Conservation (phyloP, 2,888 invertebrate genomes). For the Homarus gammarus region DNA sequence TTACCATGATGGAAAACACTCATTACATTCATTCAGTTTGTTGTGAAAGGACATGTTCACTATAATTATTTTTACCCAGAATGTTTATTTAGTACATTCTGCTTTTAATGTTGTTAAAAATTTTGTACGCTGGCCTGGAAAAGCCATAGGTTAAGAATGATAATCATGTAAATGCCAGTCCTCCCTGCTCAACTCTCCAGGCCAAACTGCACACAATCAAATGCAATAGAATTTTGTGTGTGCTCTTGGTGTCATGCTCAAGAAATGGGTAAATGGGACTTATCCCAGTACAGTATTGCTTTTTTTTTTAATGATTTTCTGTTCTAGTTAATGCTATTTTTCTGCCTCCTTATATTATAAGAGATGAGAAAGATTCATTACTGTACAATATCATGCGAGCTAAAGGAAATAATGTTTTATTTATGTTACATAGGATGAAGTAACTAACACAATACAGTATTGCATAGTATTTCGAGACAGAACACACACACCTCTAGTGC, state of each 20-base stretch:
- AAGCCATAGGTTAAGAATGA: no score
- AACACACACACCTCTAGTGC: no score
- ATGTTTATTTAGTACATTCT: neutral
- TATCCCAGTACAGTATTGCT: neutral
- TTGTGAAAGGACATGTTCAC: neutral
- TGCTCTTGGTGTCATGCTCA: conserved; percentile 57
- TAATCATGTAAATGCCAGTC: no score
- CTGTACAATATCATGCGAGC: no score
- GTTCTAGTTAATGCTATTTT: neutral
- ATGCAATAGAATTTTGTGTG: conserved; percentile 63
- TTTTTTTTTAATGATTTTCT: neutral
- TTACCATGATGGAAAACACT: no score
- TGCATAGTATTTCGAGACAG: no score
- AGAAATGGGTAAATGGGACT: conserved; percentile 3
- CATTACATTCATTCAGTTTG: no score
- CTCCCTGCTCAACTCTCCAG: conserved; percentile 17
- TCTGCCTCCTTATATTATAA: neutral
- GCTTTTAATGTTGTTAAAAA: neutral
- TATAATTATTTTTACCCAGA: neutral
- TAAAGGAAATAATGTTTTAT: no score
- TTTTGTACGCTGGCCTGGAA: no score
- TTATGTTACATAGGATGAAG: no score
- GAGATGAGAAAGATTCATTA: neutral
- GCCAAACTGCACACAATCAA: conserved; percentile 31
- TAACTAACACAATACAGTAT: no score